These are phyloP conservation scores for Lissocephala sabroskyi DNA, from an alignment of 2,888 invertebrate genomes.

Conservation along the genomic window DNA sequence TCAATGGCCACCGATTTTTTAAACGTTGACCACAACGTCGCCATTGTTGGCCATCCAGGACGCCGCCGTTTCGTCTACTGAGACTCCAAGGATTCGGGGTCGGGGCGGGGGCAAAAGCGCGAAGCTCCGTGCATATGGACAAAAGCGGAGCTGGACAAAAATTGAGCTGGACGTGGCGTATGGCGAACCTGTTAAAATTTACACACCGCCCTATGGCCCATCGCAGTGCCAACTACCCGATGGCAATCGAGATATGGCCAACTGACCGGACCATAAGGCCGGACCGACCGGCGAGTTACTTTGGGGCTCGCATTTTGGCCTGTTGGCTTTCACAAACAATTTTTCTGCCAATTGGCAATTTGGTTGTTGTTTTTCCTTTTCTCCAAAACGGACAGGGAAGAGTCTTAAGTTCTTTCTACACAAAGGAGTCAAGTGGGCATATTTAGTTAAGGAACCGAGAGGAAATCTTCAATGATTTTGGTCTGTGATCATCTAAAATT, in stretches of 20 bases:
- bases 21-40: constrained; percentile 52
- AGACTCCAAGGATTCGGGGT: too few relatives aligned
- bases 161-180: constrained; percentile 1
- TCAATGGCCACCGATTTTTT: constrained; percentile 20
- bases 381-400: too few relatives aligned
- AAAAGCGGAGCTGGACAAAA: constrained; percentile 1
- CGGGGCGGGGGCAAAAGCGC: too few relatives aligned
- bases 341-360: constrained; percentile 57
- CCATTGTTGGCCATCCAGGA: constrained; percentile 42
- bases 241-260: not conserved
- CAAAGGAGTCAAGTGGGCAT: too few relatives aligned
- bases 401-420: constrained; percentile 19
- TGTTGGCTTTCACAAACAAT: constrained; percentile 43
- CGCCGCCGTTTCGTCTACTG: too few relatives aligned
- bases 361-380: constrained; percentile 14
- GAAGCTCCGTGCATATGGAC: constrained; percentile 50
- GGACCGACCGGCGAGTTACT: not conserved
- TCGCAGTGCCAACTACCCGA: not conserved
- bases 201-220: too few relatives aligned
- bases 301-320: too few relatives aligned
- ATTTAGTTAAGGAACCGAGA: too few relatives aligned
- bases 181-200: constrained; percentile 17
- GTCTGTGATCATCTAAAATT: too few relatives aligned
- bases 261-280: not conserved
- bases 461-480: too few relatives aligned